Evolutionary conservation across 2,888 invertebrate genomes (phyloP).

Genomic region (Synanthedon tipuliformis): DNA sequence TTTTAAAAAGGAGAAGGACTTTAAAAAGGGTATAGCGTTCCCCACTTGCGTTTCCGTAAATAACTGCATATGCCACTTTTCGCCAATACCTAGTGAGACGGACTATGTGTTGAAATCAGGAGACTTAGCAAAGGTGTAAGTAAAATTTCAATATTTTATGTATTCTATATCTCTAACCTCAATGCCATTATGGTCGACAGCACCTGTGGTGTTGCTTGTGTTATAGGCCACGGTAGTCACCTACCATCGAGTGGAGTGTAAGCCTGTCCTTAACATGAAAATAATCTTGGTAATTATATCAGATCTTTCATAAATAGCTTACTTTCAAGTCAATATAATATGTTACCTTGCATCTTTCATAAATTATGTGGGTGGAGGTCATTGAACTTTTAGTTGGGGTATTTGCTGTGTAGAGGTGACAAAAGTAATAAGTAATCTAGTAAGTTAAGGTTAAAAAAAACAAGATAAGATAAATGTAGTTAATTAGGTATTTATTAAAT

Average conservation of each 20-base stretch:
- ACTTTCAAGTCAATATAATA: not conserved
- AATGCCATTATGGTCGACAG: too few relatives aligned
- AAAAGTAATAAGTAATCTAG: too few relatives aligned
- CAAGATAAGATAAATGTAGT: too few relatives aligned
- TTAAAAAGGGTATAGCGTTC: conserved; percentile 98
- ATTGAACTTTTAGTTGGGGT: not conserved
- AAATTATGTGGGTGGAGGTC: not conserved
- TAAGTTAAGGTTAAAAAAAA: too few relatives aligned
- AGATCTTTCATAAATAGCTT: not conserved
- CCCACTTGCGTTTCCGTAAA: conserved; percentile 99
- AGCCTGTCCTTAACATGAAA: too few relatives aligned
- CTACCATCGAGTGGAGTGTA: too few relatives aligned
- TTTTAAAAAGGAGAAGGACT: conserved; percentile 98
- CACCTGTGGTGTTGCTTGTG: too few relatives aligned
- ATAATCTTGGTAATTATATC: not conserved
- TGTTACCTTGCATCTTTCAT: not conserved
- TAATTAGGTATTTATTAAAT: too few relatives aligned
- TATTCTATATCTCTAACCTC: not conserved
- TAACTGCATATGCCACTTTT: conserved; percentile 99
- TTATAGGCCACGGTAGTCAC: too few relatives aligned
- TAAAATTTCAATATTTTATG: conserved; percentile 17
- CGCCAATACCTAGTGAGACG: conserved; percentile 93
- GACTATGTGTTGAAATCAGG: conserved; percentile 88
- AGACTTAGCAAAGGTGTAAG: conserved; percentile 97
- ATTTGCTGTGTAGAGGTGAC: too few relatives aligned